Conservation (phyloP, 2,113 vertebrate species). For the Peromyscus polionotus region DNA sequence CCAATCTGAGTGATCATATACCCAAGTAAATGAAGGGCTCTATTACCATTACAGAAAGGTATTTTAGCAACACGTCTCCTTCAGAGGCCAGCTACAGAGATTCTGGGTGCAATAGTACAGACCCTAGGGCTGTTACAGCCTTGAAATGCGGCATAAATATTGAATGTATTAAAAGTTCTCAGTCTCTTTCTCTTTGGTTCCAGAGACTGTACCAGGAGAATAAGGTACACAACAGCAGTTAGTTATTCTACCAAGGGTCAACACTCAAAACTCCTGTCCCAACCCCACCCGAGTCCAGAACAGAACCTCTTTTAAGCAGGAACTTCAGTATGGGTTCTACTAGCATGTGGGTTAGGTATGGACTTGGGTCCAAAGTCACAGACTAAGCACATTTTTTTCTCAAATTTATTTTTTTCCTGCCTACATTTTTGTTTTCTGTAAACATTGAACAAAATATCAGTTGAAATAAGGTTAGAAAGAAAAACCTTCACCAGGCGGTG, state of each 20-base stretch:
- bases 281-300: neutral
- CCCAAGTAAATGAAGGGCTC: neutral
- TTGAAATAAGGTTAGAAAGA: slow-evolving; percentile 59
- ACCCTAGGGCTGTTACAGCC: neutral
- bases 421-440: neutral
- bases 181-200: neutral
- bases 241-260: neutral
- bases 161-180: neutral
- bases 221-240: neutral
- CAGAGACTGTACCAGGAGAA: neutral
- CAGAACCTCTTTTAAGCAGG: neutral
- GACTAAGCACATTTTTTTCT: slow-evolving; percentile 25
- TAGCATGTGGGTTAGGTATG: neutral
- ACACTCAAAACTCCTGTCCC: slow-evolving; percentile 9
- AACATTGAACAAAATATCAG: slow-evolving; percentile 46
- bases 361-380: slow-evolving; percentile 59
- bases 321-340: slow-evolving; percentile 4
- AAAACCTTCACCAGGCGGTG: neutral
- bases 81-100: neutral
- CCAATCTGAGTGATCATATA: neutral
- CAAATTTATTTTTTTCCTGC: slow-evolving; percentile 51
- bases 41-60: neutral
- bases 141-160: slow-evolving; percentile 27
- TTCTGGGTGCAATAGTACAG: neutral
- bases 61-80: neutral